Evolutionary conservation across 2,888 invertebrate species (phyloP).

Genomic region (Orthosia gracilis): DNA sequence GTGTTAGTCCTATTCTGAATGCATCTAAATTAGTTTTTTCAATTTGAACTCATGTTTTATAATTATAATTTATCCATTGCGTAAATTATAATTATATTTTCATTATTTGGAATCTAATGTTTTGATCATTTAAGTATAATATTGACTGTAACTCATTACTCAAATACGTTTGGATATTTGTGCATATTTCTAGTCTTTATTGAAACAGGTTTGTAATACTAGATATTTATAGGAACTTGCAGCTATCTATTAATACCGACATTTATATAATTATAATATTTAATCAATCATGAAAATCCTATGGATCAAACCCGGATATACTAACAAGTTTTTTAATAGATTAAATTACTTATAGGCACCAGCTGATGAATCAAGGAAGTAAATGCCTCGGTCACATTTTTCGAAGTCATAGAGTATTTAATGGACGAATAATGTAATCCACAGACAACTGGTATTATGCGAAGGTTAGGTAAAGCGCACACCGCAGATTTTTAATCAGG

Average conservation of each 20-base stretch:
- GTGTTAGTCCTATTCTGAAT: neutral
- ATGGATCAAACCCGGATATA: neutral
- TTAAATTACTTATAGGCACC: neutral
- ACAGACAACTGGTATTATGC: constrained; percentile 1
- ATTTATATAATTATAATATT: neutral
- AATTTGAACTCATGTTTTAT: neutral
- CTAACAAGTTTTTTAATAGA: neutral
- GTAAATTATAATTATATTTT: neutral
- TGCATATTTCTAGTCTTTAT: neutral
- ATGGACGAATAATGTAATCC: neutral
- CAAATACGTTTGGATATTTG: too few species aligned
- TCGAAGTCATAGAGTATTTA: constrained; percentile 17
- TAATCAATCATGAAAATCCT: neutral
- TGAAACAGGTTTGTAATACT: too few species aligned
- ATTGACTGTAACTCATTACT: neutral
- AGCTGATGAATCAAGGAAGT: constrained; percentile 37
- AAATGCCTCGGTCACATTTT: constrained; percentile 13
- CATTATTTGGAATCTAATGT: neutral
- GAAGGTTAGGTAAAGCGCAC: neutral
- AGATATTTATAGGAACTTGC: neutral
- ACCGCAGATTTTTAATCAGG: neutral
- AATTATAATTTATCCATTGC: neutral
- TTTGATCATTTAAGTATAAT: neutral
- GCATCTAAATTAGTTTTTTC: neutral
- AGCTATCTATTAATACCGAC: neutral